phyloP scores from a whole-genome alignment of 2,797 vertebrate species.

The Rhinichthys osculus region DNA sequence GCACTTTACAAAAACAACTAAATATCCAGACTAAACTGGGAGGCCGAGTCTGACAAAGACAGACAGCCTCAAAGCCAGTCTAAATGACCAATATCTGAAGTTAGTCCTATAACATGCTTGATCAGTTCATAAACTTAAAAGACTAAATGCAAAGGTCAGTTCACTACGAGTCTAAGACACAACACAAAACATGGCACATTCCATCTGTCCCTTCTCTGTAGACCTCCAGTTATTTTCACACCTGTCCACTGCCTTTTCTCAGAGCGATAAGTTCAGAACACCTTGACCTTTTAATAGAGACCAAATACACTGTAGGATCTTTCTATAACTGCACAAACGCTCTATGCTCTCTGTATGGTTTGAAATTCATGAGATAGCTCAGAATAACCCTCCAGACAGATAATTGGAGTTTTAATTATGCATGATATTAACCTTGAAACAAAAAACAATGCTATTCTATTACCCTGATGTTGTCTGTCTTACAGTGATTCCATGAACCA shows the following conservation, averaged over 20 bases:
- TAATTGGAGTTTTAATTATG: constrained; percentile 56
- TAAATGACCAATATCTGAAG: background rate
- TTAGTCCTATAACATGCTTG: background rate
- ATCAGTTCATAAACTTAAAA: constrained; percentile 39
- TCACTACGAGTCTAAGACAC: background rate
- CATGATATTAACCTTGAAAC: constrained; percentile 56
- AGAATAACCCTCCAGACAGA: constrained; percentile 51
- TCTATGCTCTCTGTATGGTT: constrained; percentile 31
- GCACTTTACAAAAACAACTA: background rate
- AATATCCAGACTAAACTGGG: background rate
- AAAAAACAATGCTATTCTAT: constrained; percentile 49
- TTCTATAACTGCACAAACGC: constrained; percentile 6
- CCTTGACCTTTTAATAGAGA: constrained; percentile 44
- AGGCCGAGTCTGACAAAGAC: background rate
- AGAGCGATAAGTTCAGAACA: constrained; percentile 22
- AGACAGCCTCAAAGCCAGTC: background rate
- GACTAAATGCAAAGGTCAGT: constrained; percentile 23
- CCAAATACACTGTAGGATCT: background rate
- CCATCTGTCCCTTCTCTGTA: background rate
- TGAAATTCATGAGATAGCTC: constrained; percentile 52
- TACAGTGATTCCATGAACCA: constrained; percentile 27
- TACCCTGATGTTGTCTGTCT: constrained; percentile 41
- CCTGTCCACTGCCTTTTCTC: constrained; percentile 24
- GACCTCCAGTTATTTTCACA: constrained; percentile 38
- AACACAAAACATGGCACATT: background rate